Evolutionary conservation across 2,113 vertebrate genomes (phyloP), one percentile per base, ranked within the genome.

Genomic region (Vireo altiloquus): DNA sequence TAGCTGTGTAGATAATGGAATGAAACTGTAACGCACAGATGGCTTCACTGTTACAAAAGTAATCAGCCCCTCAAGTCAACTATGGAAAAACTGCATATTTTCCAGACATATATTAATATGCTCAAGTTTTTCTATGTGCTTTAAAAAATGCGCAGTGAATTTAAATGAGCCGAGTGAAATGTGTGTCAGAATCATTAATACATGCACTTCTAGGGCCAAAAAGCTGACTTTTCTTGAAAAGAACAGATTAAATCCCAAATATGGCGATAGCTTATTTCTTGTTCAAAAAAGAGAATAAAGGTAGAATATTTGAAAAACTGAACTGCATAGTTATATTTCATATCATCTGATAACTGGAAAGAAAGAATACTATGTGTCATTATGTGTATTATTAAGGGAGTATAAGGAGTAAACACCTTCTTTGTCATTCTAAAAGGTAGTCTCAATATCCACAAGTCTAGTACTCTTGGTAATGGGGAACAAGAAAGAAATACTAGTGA

Each of bases 41-140:
- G 87, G 90, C 35, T 95, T 59, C 71, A 71, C 54, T 81, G 60
- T 75, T 92, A 90, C 69, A 94, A 95, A 95, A 95, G 65, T 82
- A 95, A 95, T 95, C 81, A 89, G 63, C 28, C 65, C 37, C 69
- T 92, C 57, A 80, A 94, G 56, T 91, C 90, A 95, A 31, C 52
- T 93, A 92, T 87, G 71, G 81, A 77, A 94, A 95, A 93, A 75
- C 1, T 10, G 10, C n/a, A 86, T 19, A 74, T 89, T 95, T 88
- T 70, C 24, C 66, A 83, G 82, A 81, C 76, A 44, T 49, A 33
- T 89, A 93, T 81, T 92, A 83, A 90, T 80, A 94, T 64, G 31
- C 7, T 75, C 3, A 6, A 47, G 23, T 71, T 81, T 94, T 74
- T 53, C 27, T 78, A 10, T 12, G 11, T 83, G 13, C 81, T 68